Percentiles rank a stretch among this genome's conserved stretches.
phyloP scores from a whole-genome alignment of 1,140 invertebrate genomes.

The Bombyx mandarina region DNA sequence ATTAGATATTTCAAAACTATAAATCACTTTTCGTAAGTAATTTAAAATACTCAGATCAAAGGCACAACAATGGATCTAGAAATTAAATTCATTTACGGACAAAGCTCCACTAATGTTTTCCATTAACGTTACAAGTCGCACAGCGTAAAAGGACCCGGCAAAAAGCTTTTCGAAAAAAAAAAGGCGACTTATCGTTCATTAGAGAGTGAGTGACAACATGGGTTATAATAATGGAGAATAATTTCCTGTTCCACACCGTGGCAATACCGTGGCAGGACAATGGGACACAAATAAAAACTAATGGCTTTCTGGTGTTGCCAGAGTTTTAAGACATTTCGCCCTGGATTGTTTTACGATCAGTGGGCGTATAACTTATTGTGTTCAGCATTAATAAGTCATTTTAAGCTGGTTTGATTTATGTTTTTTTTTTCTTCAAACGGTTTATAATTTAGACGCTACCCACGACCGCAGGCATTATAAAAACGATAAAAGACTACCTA shows the following conservation, averaged over 20 bases:
- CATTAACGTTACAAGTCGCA: constrained; percentile 32
- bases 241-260: constrained; percentile 38
- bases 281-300: constrained; percentile 54
- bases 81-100: constrained; percentile 14
- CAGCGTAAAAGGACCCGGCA: constrained; percentile 26
- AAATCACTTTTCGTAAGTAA: no score
- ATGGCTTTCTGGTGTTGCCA: constrained; percentile 22
- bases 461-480: no score
- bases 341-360: no score
- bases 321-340: not conserved
- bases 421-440: not conserved
- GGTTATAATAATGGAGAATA: constrained; percentile 51
- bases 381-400: not conserved
- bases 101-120: constrained; percentile 25
- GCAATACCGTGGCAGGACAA: constrained; percentile 34
- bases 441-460: not conserved
- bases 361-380: no score
- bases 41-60: no score
- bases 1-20: no score
- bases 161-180: constrained; percentile 25
- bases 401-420: not conserved
- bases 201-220: constrained; percentile 36
- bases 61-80: not conserved
- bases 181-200: constrained; percentile 30
- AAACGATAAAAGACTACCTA: no score